phyloP scores from a whole-genome alignment of 2,888 invertebrate genomes.

The Tenthredo notha region DNA sequence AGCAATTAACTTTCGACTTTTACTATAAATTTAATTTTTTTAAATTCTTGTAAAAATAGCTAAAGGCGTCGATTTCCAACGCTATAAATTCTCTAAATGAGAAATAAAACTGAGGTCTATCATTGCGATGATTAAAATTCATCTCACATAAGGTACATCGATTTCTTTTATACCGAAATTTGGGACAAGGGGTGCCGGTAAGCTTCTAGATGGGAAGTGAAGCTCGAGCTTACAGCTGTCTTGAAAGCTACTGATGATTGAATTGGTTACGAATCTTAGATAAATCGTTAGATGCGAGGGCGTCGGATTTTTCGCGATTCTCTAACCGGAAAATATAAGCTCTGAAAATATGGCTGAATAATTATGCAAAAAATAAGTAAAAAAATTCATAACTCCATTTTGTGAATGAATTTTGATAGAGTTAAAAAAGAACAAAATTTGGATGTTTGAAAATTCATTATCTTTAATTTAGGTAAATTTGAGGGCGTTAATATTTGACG shows the following conservation, averaged over 20 bases:
- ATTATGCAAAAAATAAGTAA: not conserved
- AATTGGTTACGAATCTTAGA: not conserved
- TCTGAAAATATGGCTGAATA: not conserved
- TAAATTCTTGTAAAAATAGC: not conserved
- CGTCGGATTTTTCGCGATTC: not conserved
- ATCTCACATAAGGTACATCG: conserved; percentile 5
- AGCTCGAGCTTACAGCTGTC: conserved; percentile 3
- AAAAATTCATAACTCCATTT: not conserved
- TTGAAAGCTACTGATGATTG: not conserved
- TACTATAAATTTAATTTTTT: not conserved
- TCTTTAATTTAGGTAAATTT: not conserved
- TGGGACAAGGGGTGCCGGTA: not conserved
- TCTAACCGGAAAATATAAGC: not conserved
- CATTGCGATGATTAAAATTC: not conserved
- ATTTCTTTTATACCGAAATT: not conserved
- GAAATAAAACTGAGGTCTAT: not conserved
- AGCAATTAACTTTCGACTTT: not conserved
- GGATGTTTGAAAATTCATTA: not conserved
- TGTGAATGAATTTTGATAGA: not conserved
- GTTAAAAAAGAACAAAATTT: not conserved
- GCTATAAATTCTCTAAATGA: not conserved
- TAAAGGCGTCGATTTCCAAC: not conserved
- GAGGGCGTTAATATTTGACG: not conserved
- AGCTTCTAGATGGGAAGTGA: conserved; percentile 7
- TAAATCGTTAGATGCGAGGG: not conserved